Conservation (phyloP, 2,113 vertebrate species). For the Pogona vitticeps region DNA sequence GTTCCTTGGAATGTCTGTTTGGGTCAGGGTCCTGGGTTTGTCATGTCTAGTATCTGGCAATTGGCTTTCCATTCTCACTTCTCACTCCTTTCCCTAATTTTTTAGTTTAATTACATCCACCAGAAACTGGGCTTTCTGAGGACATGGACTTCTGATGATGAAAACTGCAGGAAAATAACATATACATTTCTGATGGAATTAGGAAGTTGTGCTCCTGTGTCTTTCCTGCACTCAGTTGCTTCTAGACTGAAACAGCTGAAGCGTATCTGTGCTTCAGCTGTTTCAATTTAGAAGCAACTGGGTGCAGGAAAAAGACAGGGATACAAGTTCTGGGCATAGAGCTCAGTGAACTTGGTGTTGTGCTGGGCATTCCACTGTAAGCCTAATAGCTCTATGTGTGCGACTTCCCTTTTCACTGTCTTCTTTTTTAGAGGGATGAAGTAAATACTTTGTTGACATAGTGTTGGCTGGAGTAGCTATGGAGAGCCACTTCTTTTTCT, state of each 20-base stretch:
- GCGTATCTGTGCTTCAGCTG: too few species aligned
- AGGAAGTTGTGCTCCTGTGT: neutral
- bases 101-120: neutral
- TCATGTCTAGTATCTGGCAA: neutral
- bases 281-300: too few species aligned
- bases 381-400: neutral
- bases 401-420: neutral
- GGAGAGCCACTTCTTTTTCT: neutral
- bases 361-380: neutral
- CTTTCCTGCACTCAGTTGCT: neutral
- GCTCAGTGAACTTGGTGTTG: neutral
- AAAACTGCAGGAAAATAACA: neutral
- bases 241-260: neutral
- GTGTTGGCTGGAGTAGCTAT: neutral
- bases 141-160: neutral
- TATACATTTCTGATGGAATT: neutral
- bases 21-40: neutral
- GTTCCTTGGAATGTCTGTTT: conserved; percentile 6
- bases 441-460: too few species aligned
- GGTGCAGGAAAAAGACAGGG: too few species aligned
- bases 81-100: neutral
- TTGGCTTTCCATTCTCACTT: neutral
- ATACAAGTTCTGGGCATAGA: neutral
- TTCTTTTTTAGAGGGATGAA: neutral
- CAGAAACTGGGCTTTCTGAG: neutral